Conservation (phyloP, 2,888 invertebrate genomes). For the Seira musarum region DNA sequence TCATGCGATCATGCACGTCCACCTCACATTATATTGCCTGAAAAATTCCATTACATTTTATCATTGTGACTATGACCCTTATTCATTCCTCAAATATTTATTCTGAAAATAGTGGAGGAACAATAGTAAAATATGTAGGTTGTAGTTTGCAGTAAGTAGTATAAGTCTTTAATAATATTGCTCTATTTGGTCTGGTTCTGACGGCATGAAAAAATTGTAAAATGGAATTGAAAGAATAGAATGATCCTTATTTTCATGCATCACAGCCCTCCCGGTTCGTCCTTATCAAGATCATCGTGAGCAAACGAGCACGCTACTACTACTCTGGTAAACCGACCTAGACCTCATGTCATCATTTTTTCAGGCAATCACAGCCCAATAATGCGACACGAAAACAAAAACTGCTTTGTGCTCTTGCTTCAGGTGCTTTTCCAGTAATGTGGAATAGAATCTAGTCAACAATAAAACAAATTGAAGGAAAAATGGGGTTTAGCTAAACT, state of each 20-base stretch:
- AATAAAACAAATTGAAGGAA: not conserved
- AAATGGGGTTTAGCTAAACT: not conserved
- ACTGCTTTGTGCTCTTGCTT: constrained; percentile 1
- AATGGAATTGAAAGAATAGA: not conserved
- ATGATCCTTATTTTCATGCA: not conserved
- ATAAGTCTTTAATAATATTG: constrained; percentile 1
- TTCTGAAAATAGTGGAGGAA: too few species aligned
- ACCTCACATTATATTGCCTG: not conserved
- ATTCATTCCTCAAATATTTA: too few species aligned
- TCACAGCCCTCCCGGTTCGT: too few species aligned
- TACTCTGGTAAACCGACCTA: not conserved
- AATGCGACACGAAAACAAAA: not conserved
- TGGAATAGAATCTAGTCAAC: not conserved
- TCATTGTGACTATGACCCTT: too few species aligned
- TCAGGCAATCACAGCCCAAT: constrained; percentile 5
- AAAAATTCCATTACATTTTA: constrained; percentile 4
- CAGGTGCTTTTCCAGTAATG: constrained; percentile 2
- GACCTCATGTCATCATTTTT: constrained; percentile 7
- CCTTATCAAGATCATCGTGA: too few species aligned
- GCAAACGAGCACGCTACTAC: too few species aligned
- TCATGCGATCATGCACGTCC: constrained; percentile 1
- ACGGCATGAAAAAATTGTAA: not conserved
- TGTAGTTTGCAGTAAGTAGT: too few species aligned
- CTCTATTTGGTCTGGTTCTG: not conserved
- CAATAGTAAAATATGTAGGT: too few species aligned